Base-by-base conservation (phyloP, 2,888 invertebrate genomes). In the Malacosoma neustria region DNA sequence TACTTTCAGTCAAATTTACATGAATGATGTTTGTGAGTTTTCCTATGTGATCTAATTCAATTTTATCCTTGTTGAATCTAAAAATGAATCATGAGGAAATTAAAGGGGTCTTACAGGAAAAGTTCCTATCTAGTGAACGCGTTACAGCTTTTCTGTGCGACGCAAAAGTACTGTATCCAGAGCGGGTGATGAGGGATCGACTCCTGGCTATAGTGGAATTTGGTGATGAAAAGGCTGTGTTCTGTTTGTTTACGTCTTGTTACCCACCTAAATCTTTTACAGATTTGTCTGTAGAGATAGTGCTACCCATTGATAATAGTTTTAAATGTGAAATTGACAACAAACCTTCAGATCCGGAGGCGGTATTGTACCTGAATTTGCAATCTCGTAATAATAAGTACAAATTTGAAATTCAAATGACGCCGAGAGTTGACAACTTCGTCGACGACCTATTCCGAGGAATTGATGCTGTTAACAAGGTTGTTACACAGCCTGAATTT, bases 231-330 rank as follows among this genome's bases (percentile, higher is more conserved):
- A 86, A 85, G 55, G 85, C 85, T 37, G 80, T 87, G 36, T 85
- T 87, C 60, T 82, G 84, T 63, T 72, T 85, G 51, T 77, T 72
- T 52, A 75, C 84, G 37, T 81, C 91, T 39, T 88, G 88, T 57
- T 87, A 82, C 54, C 91, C 92, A 51, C 92, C 93, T 12, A 89
- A 88, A 63, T 89, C 90, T 38, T 90, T 91, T 61, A 91, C 91
- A 36, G 95, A 95, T 76, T 85, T 96, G 50, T 90, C 91, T 9
- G 89, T 95, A 56, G 94, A 95, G 75, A 90, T 91, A 70, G 91
- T 93, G 36, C 88, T 95, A 57, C 93, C 95, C 14, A 89, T 96
- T 39, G 92, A 95, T 77, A 89, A 90, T 54, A 89, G 90, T 57
- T 95, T 96, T 71, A 90, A 91, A 69, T 93, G 93, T 81, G 90